These are phyloP conservation scores for Irena cyanogastra DNA, from an alignment of 2,113 vertebrate species.

Conservation along the genomic window DNA sequence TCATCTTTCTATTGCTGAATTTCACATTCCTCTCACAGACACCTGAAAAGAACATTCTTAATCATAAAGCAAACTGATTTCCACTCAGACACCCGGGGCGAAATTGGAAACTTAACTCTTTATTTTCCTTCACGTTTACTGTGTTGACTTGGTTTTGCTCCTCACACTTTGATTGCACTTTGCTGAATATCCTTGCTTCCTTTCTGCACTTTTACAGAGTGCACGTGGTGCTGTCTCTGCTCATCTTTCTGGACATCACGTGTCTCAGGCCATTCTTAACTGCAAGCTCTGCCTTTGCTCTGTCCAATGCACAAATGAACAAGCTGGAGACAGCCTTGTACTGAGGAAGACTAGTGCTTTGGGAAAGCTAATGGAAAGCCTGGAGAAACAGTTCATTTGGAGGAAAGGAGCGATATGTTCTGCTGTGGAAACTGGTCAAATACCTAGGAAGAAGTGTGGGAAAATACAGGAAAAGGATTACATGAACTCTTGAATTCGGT, in stretches of 20 bases:
- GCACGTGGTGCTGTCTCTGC: not conserved
- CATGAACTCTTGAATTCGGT: not conserved
- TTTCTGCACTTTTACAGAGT: not conserved
- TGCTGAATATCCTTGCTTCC: not conserved
- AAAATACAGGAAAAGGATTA: not conserved
- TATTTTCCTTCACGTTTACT: not conserved
- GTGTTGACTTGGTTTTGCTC: not conserved
- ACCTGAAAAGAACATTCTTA: constrained; percentile 59
- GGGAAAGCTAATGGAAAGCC: not conserved
- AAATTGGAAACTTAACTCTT: constrained; percentile 13
- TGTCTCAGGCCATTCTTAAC: not conserved
- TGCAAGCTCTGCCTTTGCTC: not conserved
- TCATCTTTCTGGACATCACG: not conserved
- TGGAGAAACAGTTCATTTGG: not conserved
- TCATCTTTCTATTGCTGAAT: constrained; percentile 47
- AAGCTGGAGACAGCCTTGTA: not conserved
- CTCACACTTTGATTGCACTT: not conserved
- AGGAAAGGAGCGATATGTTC: not conserved
- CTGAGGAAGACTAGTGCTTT: not conserved
- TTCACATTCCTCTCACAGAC: constrained; percentile 40
- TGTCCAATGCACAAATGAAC: not conserved
- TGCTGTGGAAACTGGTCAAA: not conserved
- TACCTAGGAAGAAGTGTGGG: not conserved
- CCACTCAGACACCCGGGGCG: not conserved
- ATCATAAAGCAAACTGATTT: constrained; percentile 6